phyloP scores from a whole-genome alignment of 2,888 invertebrate genomes.

The Steinernema scapterisci region DNA sequence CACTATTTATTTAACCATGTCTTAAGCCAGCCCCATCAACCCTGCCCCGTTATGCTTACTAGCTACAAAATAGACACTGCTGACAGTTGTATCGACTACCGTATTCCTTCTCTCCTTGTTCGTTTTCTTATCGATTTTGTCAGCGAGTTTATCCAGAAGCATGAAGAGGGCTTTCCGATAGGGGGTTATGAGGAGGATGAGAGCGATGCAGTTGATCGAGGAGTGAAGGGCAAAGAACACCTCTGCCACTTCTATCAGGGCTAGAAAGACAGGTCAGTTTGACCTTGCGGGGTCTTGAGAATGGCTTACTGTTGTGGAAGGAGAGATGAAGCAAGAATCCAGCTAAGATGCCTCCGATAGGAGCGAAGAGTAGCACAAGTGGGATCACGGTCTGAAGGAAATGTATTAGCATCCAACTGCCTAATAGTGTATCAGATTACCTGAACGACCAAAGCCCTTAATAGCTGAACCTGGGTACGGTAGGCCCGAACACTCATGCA shows the following conservation, averaged over 20 bases:
- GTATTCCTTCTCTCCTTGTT: background rate
- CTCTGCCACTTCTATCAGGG: conserved; percentile 1
- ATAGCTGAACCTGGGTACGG: background rate
- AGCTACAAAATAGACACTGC: background rate
- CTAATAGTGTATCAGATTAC: background rate
- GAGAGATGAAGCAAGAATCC: background rate
- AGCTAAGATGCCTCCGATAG: background rate
- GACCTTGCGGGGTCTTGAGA: background rate
- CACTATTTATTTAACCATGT: no score
- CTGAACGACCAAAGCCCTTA: background rate
- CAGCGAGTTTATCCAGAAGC: background rate
- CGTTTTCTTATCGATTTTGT: background rate
- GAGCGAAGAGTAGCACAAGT: background rate
- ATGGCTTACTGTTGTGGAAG: background rate
- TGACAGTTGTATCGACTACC: background rate
- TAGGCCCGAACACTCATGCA: background rate
- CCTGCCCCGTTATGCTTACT: no score
- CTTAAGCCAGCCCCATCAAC: no score
- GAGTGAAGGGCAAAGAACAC: background rate
- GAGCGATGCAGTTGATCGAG: background rate
- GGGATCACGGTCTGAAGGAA: background rate
- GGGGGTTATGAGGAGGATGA: background rate
- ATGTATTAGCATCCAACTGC: background rate
- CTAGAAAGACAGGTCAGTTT: background rate
- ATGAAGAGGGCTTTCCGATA: background rate